phyloP scores from a whole-genome alignment of 1,140 invertebrate genomes.

The Hyles vespertilio region DNA sequence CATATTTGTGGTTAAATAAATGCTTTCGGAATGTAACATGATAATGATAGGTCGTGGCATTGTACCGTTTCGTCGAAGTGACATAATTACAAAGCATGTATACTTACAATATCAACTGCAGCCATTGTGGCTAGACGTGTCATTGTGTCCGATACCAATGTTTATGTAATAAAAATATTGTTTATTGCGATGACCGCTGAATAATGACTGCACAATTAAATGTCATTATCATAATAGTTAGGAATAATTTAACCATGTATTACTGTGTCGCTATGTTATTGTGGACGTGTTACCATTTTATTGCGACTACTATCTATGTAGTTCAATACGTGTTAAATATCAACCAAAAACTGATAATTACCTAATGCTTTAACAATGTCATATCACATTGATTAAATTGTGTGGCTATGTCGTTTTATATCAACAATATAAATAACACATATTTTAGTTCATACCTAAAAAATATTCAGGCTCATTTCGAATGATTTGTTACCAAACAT shows the following conservation, averaged over 20 bases:
- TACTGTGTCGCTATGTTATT: not conserved
- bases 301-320: too few relatives aligned
- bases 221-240: not conserved
- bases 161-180: constrained; percentile 17
- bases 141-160: constrained; percentile 17
- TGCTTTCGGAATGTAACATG: constrained; percentile 30
- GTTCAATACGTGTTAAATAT: too few relatives aligned
- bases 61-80: constrained; percentile 29
- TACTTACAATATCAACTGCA: constrained; percentile 18
- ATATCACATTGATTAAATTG: too few relatives aligned
- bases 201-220: not conserved
- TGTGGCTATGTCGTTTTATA: too few relatives aligned
- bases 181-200: not conserved
- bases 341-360: too few relatives aligned
- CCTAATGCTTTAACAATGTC: too few relatives aligned
- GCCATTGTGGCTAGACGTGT: constrained; percentile 21
- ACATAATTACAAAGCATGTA: constrained; percentile 25
- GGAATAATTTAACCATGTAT: too few relatives aligned
- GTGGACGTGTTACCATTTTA: too few relatives aligned
- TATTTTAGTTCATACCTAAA: too few relatives aligned
- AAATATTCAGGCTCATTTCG: too few relatives aligned
- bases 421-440: too few relatives aligned
- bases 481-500: too few relatives aligned
- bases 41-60: constrained; percentile 44
- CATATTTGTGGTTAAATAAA: not conserved